phyloP scores from a whole-genome alignment of 2,888 invertebrate genomes.

The Cyclophora punctaria region DNA sequence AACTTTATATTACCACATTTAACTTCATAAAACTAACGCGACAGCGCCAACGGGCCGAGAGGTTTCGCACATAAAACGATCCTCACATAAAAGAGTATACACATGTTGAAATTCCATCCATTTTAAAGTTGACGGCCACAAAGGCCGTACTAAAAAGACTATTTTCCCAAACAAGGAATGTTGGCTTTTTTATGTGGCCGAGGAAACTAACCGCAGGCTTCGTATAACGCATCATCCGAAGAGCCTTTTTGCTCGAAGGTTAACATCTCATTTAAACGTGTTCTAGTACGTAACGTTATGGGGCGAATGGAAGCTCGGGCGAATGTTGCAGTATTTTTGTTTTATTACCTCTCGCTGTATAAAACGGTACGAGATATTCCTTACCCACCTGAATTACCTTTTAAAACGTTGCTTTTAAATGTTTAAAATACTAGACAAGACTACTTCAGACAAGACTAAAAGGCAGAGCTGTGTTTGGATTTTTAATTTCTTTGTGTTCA shows the following conservation, averaged over 20 bases:
- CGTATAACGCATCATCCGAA: slow-evolving; percentile 3
- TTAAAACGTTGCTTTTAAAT: too few species aligned
- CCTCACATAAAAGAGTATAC: slow-evolving; percentile 6
- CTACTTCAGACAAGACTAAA: too few species aligned
- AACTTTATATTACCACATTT: too few species aligned
- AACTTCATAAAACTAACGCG: too few species aligned
- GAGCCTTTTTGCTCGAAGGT: neutral
- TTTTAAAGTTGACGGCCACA: slow-evolving; percentile 8
- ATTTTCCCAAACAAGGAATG: slow-evolving; percentile 6
- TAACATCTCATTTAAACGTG: slow-evolving; percentile 2
- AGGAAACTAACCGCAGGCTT: slow-evolving; percentile 3
- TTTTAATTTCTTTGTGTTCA: too few species aligned
- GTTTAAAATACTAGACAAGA: too few species aligned
- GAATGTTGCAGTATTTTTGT: neutral
- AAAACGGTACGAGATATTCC: too few species aligned
- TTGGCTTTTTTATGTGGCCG: slow-evolving; percentile 5
- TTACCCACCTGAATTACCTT: too few species aligned
- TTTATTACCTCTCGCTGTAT: neutral
- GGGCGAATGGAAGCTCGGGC: too few species aligned
- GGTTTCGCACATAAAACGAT: slow-evolving; percentile 6
- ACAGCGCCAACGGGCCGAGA: too few species aligned
- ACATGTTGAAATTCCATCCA: slow-evolving; percentile 8
- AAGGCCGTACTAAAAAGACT: slow-evolving; percentile 7
- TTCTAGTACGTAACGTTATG: neutral
- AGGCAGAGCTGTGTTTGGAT: too few species aligned